Conservation (phyloP, 2,888 invertebrate genomes). For the Auanema freiburgensis region DNA sequence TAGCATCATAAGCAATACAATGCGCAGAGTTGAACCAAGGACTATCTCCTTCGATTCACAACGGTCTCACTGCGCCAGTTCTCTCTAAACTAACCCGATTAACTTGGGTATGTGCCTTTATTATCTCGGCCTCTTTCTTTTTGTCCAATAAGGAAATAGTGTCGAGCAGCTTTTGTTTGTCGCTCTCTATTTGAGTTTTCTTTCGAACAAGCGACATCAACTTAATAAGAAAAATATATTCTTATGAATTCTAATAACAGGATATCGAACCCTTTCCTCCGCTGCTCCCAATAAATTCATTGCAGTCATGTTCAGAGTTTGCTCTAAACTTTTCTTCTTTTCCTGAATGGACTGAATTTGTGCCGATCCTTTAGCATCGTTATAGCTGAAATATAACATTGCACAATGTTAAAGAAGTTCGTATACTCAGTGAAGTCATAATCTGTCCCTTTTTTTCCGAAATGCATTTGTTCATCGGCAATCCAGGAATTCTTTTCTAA, state of each 20-base stretch:
- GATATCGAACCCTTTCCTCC: conserved; percentile 69
- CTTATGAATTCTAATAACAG: conserved; percentile 68
- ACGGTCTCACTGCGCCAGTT: background rate
- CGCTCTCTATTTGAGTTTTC: conserved; percentile 76
- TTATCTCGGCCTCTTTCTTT: conserved; percentile 82
- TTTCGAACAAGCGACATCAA: conserved; percentile 76
- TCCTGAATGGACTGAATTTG: conserved; percentile 22
- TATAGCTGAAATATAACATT: background rate
- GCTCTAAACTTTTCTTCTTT: conserved; percentile 74
- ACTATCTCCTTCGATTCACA: background rate
- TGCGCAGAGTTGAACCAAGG: background rate
- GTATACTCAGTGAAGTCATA: conserved; percentile 66
- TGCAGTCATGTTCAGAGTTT: conserved; percentile 69
- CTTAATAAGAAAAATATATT: conserved; percentile 64
- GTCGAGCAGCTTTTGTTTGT: conserved; percentile 76
- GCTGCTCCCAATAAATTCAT: conserved; percentile 32
- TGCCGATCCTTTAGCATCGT: conserved; percentile 19
- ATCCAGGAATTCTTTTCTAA: conserved; percentile 72
- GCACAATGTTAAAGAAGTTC: background rate
- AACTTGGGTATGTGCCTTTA: conserved; percentile 80
- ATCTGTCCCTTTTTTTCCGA: conserved; percentile 71
- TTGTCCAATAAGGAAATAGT: conserved; percentile 86
- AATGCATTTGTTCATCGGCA: conserved; percentile 76
- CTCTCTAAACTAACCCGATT: conserved; percentile 70
- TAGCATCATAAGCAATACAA: conserved; percentile 9